Base-by-base conservation (phyloP, 2,113 vertebrate species). In the Numida meleagris region DNA sequence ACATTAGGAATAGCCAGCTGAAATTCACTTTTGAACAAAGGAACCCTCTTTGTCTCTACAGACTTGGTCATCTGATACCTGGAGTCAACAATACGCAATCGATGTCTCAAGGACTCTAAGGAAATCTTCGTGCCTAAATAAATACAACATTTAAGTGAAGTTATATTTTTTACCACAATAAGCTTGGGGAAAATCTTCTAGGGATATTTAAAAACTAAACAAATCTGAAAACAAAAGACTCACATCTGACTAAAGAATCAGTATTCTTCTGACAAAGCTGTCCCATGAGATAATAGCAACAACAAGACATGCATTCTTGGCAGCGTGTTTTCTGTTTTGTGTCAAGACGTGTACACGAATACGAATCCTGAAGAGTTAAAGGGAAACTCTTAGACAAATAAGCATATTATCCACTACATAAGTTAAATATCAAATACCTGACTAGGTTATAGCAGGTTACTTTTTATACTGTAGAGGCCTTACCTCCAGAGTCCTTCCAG, bases 221-320 rank as follows among this genome's bases (percentile, higher is more conserved):
- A 2, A 50, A 59, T 88, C 8, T 50, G 33, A 78, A 72, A 75
- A 85, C 65, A 31, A 4, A 48, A 80, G 27, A 93, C 98, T 80
- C 94, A 99, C 98, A 98, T 98, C 94, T 98, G 79, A 98, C 97
- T 90, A 99, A 92, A 51, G 98, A 98, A 65, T 99, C 98, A 19
- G 98, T 98, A 96, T 98, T 98, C 85, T 95, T 98, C 73, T 98
- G 97, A 89, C 98, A 98, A 75, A 98, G 90, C 61, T 98, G 98
- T 74, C 97, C 98, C 91, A 98, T 97, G 91, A 98, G 88, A 88
- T 96, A 97, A 93, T 98, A 98, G 97, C 93, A 98, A 73, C 85
- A 65, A 89, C 98, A 99, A 10, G 98, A 95, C 62, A 98, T 89
- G 80, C 98, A 99, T 6, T 97, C 96, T 86, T 97, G 98, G 96